Evolutionary conservation across 2,113 vertebrate species (phyloP), one percentile per base, ranked within the genome.

Genomic region (Butastur rufipennis): DNA sequence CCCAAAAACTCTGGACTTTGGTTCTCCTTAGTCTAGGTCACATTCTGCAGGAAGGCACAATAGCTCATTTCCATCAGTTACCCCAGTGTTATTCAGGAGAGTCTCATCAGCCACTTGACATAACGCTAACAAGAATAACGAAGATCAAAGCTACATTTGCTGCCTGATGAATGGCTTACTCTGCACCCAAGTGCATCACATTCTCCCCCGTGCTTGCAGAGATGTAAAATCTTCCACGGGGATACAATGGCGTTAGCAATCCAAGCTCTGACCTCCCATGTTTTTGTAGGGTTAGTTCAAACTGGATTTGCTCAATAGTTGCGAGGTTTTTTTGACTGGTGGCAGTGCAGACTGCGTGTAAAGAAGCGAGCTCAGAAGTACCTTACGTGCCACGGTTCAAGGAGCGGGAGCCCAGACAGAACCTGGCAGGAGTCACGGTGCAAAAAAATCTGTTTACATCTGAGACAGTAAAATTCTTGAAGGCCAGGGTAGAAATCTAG

Each of bases 391-490:
- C 93, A 95, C 1, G 0, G 89, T 62, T 89, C 71, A 79, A 68
- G 61, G 68, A 92, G 29, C 21, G 40, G 72, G 8, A 95, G 58
- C 55, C 78, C 81, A 94, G 71, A 90, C 67, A 62, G 74, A 95
- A 94, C 25, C 84, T 91, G 90, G 81, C 78, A 84, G 67, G 23
- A 95, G 16, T 58, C 58, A 85, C 1, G 1, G 42, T 70, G 74
- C 48, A 80, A 93, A 95, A 91, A 95, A 72, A n/a, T 62, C 48
- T 96, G 85, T 94, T 96, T 94, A 92, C 0, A 4, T 95, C 92
- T 96, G 55, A 93, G 78, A 47, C 78, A 87, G 61, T 50, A 93
- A 82, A 90, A 95, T 73, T 94, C 58, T 91, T 88, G 81, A 83
- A 95, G 78, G 91, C 50, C 71, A 87, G n/a, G 75, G 45, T 1